phyloP scores from a whole-genome alignment of 2,113 vertebrate species.

The Terrapene triunguis region DNA sequence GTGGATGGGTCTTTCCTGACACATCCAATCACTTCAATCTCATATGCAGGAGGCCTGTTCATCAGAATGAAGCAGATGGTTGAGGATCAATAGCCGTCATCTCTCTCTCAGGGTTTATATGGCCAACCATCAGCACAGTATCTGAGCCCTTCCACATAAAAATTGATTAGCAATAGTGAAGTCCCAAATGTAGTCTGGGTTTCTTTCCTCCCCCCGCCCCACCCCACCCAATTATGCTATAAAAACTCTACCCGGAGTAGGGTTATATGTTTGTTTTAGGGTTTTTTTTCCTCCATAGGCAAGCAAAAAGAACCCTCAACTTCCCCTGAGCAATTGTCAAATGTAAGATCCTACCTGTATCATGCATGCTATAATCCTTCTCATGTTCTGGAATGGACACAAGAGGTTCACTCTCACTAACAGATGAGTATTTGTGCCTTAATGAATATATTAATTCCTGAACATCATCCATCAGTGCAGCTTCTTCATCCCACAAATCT shows the following conservation, averaged over 20 bases:
- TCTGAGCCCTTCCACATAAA: background rate
- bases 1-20: background rate
- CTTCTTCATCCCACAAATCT: conserved; percentile 84
- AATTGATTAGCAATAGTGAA: background rate
- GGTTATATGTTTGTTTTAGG: background rate
- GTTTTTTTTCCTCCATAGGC: background rate
- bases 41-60: background rate
- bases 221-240: background rate
- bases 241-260: background rate
- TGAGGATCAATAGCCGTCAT: background rate
- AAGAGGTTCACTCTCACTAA: conserved; percentile 79
- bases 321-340: background rate
- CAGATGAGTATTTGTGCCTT: conserved; percentile 84
- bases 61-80: background rate
- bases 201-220: background rate
- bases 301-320: background rate
- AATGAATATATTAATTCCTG: conserved; percentile 92
- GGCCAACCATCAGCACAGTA: background rate
- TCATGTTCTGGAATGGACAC: conserved; percentile 1
- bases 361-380: background rate
- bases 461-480: conserved; percentile 87
- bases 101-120: background rate
- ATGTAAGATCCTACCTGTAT: conserved; percentile 67
- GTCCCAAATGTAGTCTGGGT: background rate
- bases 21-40: fast-evolving